A percentile compares a stretch with the other conserved stretches of the same genome.
Evolutionary conservation across 2,113 vertebrate genomes (phyloP).

Genomic region (Oreochromis niloticus): DNA sequence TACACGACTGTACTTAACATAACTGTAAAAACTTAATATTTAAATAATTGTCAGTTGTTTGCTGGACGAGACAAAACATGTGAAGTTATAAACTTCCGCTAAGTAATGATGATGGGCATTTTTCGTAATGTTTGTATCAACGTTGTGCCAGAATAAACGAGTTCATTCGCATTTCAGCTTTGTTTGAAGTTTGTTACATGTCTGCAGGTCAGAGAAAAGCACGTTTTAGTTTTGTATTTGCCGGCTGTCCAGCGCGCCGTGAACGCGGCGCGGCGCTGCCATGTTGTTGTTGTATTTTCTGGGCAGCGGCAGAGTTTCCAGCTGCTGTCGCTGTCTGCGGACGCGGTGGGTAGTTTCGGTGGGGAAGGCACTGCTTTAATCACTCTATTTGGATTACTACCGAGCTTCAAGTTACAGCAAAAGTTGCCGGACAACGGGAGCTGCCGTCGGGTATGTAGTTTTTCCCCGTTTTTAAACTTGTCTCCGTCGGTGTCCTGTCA

Average conservation of each 20-base stretch:
- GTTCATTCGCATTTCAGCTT: background rate
- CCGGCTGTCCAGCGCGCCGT: background rate
- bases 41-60: background rate
- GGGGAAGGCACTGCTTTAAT: background rate
- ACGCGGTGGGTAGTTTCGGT: background rate
- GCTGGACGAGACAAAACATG: background rate
- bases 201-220: background rate
- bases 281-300: conserved; percentile 46
- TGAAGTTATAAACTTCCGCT: background rate
- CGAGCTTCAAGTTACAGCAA: background rate
- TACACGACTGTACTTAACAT: background rate
- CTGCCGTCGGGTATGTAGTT: conserved; percentile 27
- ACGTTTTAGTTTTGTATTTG: background rate
- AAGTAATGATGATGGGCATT: background rate
- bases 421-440: background rate
- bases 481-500: background rate
- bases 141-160: background rate
- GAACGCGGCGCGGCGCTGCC: conserved; percentile 52
- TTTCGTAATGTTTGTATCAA: background rate
- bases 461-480: background rate
- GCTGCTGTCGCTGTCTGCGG: background rate
- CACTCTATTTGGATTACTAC: background rate
- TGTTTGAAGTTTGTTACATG: background rate
- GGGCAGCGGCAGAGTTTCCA: conserved; percentile 14
- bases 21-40: background rate